Evolutionary conservation across 2,888 invertebrate species (phyloP).

Genomic region (Oxycera nigricornis): DNA sequence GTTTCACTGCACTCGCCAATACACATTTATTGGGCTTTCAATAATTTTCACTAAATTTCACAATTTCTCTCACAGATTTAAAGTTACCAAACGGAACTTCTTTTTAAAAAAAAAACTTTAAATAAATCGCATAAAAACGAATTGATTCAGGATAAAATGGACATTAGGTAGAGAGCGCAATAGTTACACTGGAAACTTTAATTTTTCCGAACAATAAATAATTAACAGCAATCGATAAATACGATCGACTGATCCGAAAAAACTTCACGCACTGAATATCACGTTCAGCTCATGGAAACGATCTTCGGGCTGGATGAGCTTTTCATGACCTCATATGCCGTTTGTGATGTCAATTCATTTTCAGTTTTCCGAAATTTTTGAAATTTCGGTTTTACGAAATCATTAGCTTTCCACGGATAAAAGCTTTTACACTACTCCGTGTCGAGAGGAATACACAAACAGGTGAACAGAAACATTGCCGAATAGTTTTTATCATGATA

Average conservation of each 20-base stretch:
- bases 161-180: too few relatives aligned
- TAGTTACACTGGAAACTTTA: neutral
- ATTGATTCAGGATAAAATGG: too few relatives aligned
- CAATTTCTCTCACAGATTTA: too few relatives aligned
- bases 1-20: constrained; percentile 10
- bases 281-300: neutral
- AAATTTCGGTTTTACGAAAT: neutral
- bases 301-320: neutral
- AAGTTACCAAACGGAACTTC: too few relatives aligned
- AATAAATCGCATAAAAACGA: too few relatives aligned
- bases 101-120: too few relatives aligned
- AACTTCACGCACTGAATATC: constrained; percentile 29
- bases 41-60: too few relatives aligned
- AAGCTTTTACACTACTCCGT: constrained; percentile 1
- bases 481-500: too few relatives aligned
- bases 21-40: too few relatives aligned
- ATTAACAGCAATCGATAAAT: constrained; percentile 12
- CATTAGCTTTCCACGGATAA: neutral
- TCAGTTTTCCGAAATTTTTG: neutral
- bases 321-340: constrained; percentile 28
- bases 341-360: constrained; percentile 22
- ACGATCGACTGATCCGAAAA: constrained; percentile 26
- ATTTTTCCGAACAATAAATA: neutral
- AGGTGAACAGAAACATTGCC: too few relatives aligned
- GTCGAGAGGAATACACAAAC: neutral